Evolutionary conservation across 2,888 invertebrate species (phyloP).

Genomic region (Herminia tarsipennalis): DNA sequence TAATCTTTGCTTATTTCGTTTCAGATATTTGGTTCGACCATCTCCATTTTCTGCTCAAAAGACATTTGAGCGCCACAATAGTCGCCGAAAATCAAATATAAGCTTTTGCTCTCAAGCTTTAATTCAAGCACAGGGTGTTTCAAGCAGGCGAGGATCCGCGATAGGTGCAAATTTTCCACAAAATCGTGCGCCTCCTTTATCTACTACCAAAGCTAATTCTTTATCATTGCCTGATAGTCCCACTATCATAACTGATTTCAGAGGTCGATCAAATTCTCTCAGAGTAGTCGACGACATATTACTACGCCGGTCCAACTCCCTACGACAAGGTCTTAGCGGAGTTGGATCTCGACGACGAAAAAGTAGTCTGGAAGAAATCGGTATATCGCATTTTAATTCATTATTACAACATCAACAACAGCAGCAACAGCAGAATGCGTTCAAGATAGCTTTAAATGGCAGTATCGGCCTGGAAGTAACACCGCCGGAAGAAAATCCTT

Average conservation of each 20-base stretch:
- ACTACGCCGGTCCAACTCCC: slow-evolving; percentile 92
- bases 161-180: slow-evolving; percentile 87
- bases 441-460: slow-evolving; percentile 94
- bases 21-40: slow-evolving; percentile 95
- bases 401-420: slow-evolving; percentile 85
- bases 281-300: slow-evolving; percentile 95
- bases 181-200: slow-evolving; percentile 91
- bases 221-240: slow-evolving; percentile 95
- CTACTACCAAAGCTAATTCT: slow-evolving; percentile 94
- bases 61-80: slow-evolving; percentile 96
- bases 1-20: slow-evolving; percentile 34
- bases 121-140: slow-evolving; percentile 80
- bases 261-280: slow-evolving; percentile 94
- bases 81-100: slow-evolving; percentile 95
- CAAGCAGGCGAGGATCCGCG: slow-evolving; percentile 89
- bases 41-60: slow-evolving; percentile 98
- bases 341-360: slow-evolving; percentile 89
- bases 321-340: slow-evolving; percentile 92
- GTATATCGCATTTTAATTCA: slow-evolving; percentile 92
- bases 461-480: slow-evolving; percentile 94
- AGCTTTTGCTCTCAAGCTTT: slow-evolving; percentile 94
- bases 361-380: slow-evolving; percentile 94
- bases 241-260: slow-evolving; percentile 91
- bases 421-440: slow-evolving; percentile 88
- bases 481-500: slow-evolving; percentile 88